Base-by-base conservation (phyloP, 2,888 invertebrate genomes). In the Spatulosminthurus flaviceps region DNA sequence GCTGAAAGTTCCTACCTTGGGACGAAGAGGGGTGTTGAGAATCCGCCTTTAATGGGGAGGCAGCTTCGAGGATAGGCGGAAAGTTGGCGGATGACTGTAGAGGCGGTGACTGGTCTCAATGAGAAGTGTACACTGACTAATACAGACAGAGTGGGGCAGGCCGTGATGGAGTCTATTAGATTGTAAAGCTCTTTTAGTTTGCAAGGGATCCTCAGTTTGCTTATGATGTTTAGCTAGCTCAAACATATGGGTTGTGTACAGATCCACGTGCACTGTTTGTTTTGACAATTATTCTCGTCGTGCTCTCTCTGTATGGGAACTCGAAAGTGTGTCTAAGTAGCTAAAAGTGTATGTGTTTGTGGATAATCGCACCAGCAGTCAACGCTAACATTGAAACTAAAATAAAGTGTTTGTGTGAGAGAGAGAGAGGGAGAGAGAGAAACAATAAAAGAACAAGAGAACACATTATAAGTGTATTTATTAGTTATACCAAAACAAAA, bases 251-350 rank as follows among this genome's bases (percentile, higher is more conserved):
- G 81, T 81, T 83, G 84, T 84, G 84, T 83, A 83, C 84, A 85
- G 82, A 84, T 83, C 83, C 84, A 84, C 84, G 83, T 83, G 83
- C 82, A 83, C 82, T 85, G 85, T 85, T 85, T 85, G 85, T 85
- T 85, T 85, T 84, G 82, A 85, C 84, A 85, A 85, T 85, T 85
- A 85, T 85, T 83, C 83, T 83, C 81, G 66, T 80, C 70, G 24
- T 70, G 41, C 64, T 28, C 13, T 77, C 77, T 69, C 28, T 42
- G n/a, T 21, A 19, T 21, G 21, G 24, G 51, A 41, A 66, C 69
- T 69, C 43, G n/a, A 75, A 61, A 79, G 79, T 80, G 74, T 51
- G 60, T 51, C 29, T 79, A 77, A 77, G 79, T 80, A 78, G 74
- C 71, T 69, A 73, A 76, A 79, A 79, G 24, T 72, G 60, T 77